Evolutionary conservation across 2,797 vertebrate genomes (phyloP), one percentile per base, ranked within the genome.

Genomic region (Pogonophryne albipinna): DNA sequence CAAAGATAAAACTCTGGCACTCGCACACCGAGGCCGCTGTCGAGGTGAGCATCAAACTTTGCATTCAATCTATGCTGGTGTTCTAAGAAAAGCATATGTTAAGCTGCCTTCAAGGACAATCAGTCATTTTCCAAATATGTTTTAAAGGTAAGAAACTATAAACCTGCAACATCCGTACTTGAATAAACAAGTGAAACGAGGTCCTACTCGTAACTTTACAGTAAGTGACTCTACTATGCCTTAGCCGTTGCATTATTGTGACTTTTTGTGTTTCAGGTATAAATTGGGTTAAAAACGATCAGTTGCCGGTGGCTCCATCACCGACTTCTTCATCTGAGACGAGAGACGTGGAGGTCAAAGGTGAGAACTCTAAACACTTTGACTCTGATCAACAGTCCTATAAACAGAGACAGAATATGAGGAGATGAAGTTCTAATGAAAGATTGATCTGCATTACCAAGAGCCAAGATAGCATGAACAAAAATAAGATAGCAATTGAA

Each of bases 1-100:
- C 94, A 96, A 96, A 44, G 97, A 99, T 57, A 92, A 94, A 0
- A 91, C 91, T 0, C 95, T 99, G 76, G 92, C 94, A 0, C 93
- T 96, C 69, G 93, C 95, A 0, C 95, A 98, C 62, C 96, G 97
- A 0, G 97, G 98, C n/a, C 94, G 96, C 11, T 99, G 98, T 94
- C 97, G 96, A 97, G 97, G 98, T 99, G 89, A 89, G 86, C 6
- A 4, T 1, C 9, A 80, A 80, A 16, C 17, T 42, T 3, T 2
- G 6, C 6, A 20, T 34, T 19, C 1, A 51, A 9, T 14, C 2
- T 2, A 6, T 15, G 38, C 7, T 19, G 5, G 15, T 1, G n/a
- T 1, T 0, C n/a, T 27, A 27, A 27, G 27, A 7, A 6, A 4
- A 20, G 31, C 0, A 58, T 13, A 23, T 63, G 10, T 66, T 15